Percentiles rank a stretch among this genome's conserved stretches.
These are phyloP conservation scores for Balaeniceps rex DNA, from an alignment of 2,113 vertebrate genomes.

Conservation along the genomic window DNA sequence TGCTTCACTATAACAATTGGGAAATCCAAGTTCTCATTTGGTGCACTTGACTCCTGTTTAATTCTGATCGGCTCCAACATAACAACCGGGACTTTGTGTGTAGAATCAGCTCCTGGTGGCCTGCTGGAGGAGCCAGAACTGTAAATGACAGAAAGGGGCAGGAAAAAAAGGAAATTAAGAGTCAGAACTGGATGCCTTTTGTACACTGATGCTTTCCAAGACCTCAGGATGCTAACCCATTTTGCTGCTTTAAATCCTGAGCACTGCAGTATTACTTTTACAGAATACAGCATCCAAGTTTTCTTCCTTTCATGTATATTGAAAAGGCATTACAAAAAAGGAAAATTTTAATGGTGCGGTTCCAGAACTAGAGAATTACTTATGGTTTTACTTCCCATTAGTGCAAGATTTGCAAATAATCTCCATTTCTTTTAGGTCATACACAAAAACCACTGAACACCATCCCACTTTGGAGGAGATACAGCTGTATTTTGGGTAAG, in stretches of 20 bases:
- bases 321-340: background rate
- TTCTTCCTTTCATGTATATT: background rate
- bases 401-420: background rate
- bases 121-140: constrained; percentile 80
- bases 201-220: background rate
- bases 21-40: constrained; percentile 77
- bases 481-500: background rate
- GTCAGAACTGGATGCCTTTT: background rate
- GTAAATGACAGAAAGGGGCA: background rate
- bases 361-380: background rate
- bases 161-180: background rate
- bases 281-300: background rate
- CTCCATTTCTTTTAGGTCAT: background rate
- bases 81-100: constrained; percentile 77
- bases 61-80: constrained; percentile 79
- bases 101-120: constrained; percentile 78
- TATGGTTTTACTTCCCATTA: background rate
- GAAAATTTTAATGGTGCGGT: background rate
- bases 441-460: background rate
- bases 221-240: background rate
- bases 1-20: constrained; percentile 81
- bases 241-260: background rate
- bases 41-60: constrained; percentile 74
- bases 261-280: background rate
- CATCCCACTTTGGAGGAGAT: background rate